phyloP scores from a whole-genome alignment of 2,888 invertebrate genomes.

The Sarcophaga carnaria region DNA sequence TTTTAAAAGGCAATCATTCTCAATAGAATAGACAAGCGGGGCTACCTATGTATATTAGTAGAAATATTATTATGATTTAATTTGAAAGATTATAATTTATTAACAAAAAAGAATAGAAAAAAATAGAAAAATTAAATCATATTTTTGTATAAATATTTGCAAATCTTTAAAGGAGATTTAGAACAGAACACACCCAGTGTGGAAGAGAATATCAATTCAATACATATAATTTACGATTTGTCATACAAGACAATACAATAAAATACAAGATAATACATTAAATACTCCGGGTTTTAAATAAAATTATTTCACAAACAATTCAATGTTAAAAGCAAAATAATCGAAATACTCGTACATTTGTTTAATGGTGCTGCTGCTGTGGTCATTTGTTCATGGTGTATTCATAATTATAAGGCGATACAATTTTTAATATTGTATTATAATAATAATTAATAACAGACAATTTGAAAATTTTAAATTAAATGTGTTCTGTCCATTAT shows the following conservation, averaged over 20 bases:
- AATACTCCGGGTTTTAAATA: neutral
- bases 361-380: neutral
- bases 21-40: neutral
- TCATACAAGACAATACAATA: conserved; percentile 22
- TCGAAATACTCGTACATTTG: too few relatives aligned
- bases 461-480: conserved; percentile 4
- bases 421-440: conserved; percentile 13
- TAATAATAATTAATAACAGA: neutral
- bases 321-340: neutral
- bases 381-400: neutral
- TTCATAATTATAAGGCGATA: conserved; percentile 39
- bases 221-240: conserved; percentile 50
- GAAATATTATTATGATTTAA: conserved; percentile 46
- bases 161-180: conserved; percentile 3
- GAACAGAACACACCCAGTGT: conserved; percentile 46
- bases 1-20: conserved; percentile 46
- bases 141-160: conserved; percentile 3
- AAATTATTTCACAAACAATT: neutral
- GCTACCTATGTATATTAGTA: conserved; percentile 19
- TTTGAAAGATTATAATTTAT: conserved; percentile 51
- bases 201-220: conserved; percentile 8
- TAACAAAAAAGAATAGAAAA: neutral
- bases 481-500: neutral
- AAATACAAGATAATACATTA: conserved; percentile 5
- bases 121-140: neutral